Base-by-base conservation (phyloP, 2,888 invertebrate species). In the Conchocele bisecta region DNA sequence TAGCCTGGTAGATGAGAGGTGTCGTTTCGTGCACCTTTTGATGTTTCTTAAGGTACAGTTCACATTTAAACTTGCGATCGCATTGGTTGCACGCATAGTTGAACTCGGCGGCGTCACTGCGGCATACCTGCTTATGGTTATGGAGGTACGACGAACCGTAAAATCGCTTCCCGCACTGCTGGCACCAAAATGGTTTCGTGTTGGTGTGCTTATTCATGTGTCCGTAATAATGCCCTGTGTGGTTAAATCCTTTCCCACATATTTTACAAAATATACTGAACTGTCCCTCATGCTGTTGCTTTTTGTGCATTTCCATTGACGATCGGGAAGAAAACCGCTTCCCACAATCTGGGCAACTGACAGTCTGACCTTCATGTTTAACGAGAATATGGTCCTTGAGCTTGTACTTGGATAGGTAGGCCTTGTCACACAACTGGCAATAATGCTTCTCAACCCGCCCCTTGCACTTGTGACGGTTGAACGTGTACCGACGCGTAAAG, bases 151-250 rank as follows among this genome's bases (percentile, higher is more conserved):
- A 75, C 3, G 75, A 75, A 31, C 75, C 75, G 39, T 68, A 75
- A 41, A 75, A 75, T 0, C 75, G 64, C 48, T 75, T 75, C 3
- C 75, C 75, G 50, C 75, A 75, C 41, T 75, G 67, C 65, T 75
- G 75, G 31, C 75, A 75, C 75, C 75, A 75, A 48, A 75, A 75
- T 26, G 75, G 75, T 46, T 75, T 75, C 5, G 75, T 75, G 22
- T 75, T 75, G 15, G 75, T 75, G 39, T 75, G 75, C 50, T 75
- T 75, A 72, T 75, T 75, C 75, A 75, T 75, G 46, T 75, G 75
- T 29, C 75, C 75, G 28, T 75, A 75, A 65, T 75, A 75, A 42
- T 75, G 75, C 29, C 75, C 75, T 1, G 75, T 75, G 37, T 75
- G 75, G 48, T 75, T 75, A 35, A 75, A 75, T 7, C 75, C 75